Conservation (phyloP, 2,113 vertebrate species). For the Platichthys stellatus region DNA sequence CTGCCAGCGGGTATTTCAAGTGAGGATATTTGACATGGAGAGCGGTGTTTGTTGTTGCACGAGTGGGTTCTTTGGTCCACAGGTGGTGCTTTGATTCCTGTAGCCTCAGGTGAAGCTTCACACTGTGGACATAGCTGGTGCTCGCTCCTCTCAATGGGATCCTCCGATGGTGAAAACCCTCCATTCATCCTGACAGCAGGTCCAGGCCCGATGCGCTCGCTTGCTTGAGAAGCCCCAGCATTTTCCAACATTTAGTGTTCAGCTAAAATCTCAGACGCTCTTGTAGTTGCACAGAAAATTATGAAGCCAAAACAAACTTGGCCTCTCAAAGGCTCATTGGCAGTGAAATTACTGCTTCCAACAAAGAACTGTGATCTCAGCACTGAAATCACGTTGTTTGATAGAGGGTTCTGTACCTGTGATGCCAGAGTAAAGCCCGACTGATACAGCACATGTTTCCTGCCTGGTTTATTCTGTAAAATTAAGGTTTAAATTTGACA, state of each 20-base stretch:
- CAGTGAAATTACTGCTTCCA: background rate
- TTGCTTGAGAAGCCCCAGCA: background rate
- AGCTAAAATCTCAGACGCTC: constrained; percentile 27
- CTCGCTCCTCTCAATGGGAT: constrained; percentile 44
- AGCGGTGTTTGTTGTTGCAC: constrained; percentile 39
- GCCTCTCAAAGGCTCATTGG: constrained; percentile 3
- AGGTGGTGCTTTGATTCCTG: constrained; percentile 66
- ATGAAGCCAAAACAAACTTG: background rate
- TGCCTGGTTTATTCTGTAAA: too few species aligned
- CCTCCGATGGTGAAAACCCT: constrained; percentile 17
- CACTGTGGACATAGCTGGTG: constrained; percentile 22
- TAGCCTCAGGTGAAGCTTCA: constrained; percentile 62
- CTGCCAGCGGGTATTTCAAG: constrained; percentile 41
- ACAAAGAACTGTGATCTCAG: constrained; percentile 4
- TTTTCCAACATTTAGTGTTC: constrained; percentile 5
- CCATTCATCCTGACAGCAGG: constrained; percentile 44
- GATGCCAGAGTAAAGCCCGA: background rate
- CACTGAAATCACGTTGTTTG: background rate
- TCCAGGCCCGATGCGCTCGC: background rate
- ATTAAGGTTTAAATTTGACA: too few species aligned
- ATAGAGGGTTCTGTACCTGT: background rate
- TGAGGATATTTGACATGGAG: constrained; percentile 41
- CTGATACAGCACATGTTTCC: background rate
- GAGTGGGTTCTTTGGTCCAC: constrained; percentile 38
- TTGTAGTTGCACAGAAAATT: constrained; percentile 24